A percentile compares a stretch with the other conserved stretches of the same genome.
Conservation (phyloP, 1,140 invertebrate species). For the Bradysia coprophila region DNA sequence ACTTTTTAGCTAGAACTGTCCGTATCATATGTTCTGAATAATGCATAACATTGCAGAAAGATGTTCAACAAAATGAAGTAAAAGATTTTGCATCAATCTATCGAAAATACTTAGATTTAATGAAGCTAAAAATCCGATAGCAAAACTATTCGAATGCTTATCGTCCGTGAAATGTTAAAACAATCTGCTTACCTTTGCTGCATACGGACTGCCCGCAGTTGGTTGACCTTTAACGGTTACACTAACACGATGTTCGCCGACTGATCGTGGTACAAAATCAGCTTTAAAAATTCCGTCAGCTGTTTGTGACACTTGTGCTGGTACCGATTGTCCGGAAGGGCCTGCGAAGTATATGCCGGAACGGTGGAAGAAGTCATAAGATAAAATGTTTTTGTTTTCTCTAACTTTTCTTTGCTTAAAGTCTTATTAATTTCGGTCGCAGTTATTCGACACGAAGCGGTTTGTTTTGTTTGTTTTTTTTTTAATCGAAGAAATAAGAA, state of each 20-base stretch:
- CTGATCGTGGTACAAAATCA: conserved; percentile 67
- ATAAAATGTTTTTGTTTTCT: conserved; percentile 1
- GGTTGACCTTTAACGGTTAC: conserved; percentile 59
- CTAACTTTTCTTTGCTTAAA: conserved; percentile 1
- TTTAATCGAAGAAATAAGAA: too few species aligned
- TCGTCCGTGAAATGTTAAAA: too few species aligned
- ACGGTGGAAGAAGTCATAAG: conserved; percentile 1
- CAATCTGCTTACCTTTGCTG: conserved; percentile 46
- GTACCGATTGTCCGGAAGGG: conserved; percentile 69
- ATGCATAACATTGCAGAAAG: too few species aligned
- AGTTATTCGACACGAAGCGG: not conserved
- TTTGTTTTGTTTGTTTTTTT: conserved; percentile 3
- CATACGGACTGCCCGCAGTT: conserved; percentile 75
- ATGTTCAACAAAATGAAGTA: too few species aligned
- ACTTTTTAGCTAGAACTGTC: too few species aligned
- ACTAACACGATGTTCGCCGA: conserved; percentile 80
- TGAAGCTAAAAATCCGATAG: too few species aligned
- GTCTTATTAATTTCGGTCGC: conserved; percentile 3
- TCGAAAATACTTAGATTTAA: too few species aligned
- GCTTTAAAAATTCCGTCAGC: conserved; percentile 63
- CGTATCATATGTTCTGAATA: too few species aligned
- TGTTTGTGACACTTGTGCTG: conserved; percentile 63
- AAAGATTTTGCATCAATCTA: too few species aligned
- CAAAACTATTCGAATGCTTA: too few species aligned
- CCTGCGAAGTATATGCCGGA: conserved; percentile 25